Conservation (phyloP, 2,797 vertebrate species). For the Falco columbarius region DNA sequence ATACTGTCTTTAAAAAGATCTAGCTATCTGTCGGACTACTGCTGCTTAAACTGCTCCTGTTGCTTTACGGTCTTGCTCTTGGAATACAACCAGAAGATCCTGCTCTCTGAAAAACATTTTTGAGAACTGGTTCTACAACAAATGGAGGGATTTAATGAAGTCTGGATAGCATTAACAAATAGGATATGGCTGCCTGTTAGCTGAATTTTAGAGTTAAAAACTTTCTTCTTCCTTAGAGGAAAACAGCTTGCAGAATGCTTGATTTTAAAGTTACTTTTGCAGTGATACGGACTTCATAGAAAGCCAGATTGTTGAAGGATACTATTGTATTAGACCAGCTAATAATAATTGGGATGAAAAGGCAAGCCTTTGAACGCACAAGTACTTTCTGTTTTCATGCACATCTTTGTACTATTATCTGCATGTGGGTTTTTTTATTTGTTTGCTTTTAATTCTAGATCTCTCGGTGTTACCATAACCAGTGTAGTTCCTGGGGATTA, state of each 20-base stretch:
- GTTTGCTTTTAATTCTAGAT: constrained; percentile 70
- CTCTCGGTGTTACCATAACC: constrained; percentile 78
- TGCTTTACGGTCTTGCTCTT: background rate
- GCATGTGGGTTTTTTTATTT: background rate
- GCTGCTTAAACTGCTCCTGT: background rate
- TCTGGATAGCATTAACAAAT: background rate
- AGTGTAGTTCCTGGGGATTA: constrained; percentile 97
- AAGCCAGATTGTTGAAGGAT: background rate
- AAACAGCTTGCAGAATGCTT: background rate
- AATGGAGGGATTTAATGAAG: background rate
- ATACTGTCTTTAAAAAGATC: background rate
- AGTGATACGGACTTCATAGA: background rate
- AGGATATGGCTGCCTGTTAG: background rate
- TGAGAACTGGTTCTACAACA: background rate
- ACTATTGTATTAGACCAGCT: background rate
- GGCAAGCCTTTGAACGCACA: background rate
- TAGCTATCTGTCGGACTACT: background rate
- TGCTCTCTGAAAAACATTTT: background rate
- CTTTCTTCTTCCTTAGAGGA: background rate
- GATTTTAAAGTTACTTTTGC: background rate
- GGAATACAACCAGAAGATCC: background rate
- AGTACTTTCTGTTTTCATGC: background rate
- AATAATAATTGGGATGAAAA: background rate
- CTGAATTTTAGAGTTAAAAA: background rate
- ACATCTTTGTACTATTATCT: background rate